phyloP scores from a whole-genome alignment of 2,888 invertebrate genomes.

The Orthonevra nobilis region DNA sequence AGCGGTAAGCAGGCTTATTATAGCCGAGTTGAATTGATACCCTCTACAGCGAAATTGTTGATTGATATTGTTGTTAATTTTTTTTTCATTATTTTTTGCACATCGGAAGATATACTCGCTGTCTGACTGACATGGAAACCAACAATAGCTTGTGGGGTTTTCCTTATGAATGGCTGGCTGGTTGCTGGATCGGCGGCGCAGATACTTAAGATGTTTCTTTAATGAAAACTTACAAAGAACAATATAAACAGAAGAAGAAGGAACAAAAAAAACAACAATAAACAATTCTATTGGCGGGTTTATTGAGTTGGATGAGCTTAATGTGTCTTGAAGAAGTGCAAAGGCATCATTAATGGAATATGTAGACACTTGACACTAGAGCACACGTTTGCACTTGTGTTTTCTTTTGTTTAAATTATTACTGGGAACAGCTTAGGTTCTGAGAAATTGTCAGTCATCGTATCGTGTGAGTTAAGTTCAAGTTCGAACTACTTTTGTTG shows the following conservation, averaged over 20 bases:
- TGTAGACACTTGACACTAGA: no score
- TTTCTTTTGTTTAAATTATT: no score
- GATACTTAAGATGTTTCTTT: conserved; percentile 7
- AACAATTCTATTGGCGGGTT: background rate
- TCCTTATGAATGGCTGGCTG: conserved; percentile 8
- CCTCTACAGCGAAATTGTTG: conserved; percentile 53
- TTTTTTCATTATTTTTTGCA: conserved; percentile 1
- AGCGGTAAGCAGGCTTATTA: conserved; percentile 17
- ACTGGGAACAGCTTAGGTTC: no score
- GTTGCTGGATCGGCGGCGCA: conserved; percentile 10
- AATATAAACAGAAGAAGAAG: background rate
- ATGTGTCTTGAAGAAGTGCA: background rate
- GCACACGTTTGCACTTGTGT: no score
- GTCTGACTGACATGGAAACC: background rate
- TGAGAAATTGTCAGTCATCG: no score
- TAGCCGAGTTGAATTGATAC: conserved; percentile 45
- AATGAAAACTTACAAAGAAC: background rate
- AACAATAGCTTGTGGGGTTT: background rate
- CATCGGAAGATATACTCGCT: conserved; percentile 17
- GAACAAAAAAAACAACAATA: background rate
- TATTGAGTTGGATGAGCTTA: background rate
- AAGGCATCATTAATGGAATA: background rate
- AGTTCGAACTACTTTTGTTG: no score
- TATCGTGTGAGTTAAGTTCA: no score
- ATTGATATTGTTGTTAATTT: conserved; percentile 27